Conservation (phyloP, 2,797 vertebrate species). For the Cossypha niveicapilla region DNA sequence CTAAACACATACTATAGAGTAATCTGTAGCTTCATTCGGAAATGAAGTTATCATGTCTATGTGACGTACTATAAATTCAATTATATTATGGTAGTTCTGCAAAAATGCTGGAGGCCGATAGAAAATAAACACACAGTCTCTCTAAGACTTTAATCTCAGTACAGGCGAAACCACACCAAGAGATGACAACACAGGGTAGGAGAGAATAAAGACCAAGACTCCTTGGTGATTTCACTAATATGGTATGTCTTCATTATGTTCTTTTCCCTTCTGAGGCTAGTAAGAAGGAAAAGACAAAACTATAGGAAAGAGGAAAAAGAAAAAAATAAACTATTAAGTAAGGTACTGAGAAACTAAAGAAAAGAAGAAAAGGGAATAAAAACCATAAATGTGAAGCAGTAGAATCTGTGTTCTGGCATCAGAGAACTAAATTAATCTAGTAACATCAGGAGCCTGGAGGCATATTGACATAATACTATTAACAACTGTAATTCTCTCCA, state of each 20-base stretch:
- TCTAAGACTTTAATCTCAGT: neutral
- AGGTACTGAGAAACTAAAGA: neutral
- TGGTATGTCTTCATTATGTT: neutral
- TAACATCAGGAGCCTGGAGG: neutral
- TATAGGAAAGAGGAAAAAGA: neutral
- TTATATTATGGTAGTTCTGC: neutral
- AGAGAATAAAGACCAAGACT: neutral
- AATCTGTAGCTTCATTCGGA: neutral
- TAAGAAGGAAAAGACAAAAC: neutral
- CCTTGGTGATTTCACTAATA: neutral
- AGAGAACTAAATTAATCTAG: neutral
- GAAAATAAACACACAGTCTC: neutral
- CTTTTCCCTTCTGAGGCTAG: neutral
- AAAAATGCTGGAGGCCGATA: neutral
- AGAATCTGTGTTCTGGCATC: neutral
- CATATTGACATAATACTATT: neutral
- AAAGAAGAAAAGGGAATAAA: neutral
- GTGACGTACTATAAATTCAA: neutral
- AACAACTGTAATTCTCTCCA: neutral
- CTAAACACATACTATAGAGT: neutral
- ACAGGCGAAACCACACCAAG: neutral
- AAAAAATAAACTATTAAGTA: neutral
- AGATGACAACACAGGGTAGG: neutral
- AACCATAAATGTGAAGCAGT: neutral
- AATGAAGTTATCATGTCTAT: neutral